Evolutionary conservation across 2,888 invertebrate species (phyloP), one percentile per base, ranked within the genome.

Genomic region (Hyposoter dolosus): DNA sequence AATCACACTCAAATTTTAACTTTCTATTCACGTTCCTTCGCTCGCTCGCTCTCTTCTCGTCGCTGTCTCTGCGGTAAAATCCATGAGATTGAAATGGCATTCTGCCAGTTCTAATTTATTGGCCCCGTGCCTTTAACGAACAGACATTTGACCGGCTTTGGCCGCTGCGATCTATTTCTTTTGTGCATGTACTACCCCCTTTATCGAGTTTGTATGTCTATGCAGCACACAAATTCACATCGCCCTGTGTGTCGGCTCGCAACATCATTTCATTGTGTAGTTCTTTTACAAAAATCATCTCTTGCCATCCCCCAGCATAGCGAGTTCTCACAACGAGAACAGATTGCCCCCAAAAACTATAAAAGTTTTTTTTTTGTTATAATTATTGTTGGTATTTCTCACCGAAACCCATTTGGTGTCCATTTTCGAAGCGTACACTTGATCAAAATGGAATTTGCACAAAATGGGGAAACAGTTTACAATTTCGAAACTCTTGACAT

Each of bases 61-160:
- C 71, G 90, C 90, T 91, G 90, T 91, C 91, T 90, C 90, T 50
- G 47, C 88, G 88, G 87, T 90, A 92, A 91, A 90, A 91, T 91
- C 90, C 90, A 88, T 90, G 91, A 92, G 91, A 93, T 93, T 92
- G 93, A 93, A 92, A 93, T 93, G 93, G 93, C 93, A 93, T 88
- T 86, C 91, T 91, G 93, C 93, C 93, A 92, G 92, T 92, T 90
- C 91, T 91, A 92, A 92, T 92, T 92, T 91, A 92, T 93, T 91
- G 92, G 91, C 90, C 90, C 89, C 90, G 90, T 90, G 90, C 90
- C 90, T 91, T 92, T 92, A 91, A 91, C 91, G 90, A 91, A 88
- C 90, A 90, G 91, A 90, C 90, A 90, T 92, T 90, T 91, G 91
- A 89, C 88, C 89, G 89, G 84, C 63, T 84, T 87, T 87, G 63